Conservation (phyloP, 2,113 vertebrate genomes). For the Calcarius ornatus region DNA sequence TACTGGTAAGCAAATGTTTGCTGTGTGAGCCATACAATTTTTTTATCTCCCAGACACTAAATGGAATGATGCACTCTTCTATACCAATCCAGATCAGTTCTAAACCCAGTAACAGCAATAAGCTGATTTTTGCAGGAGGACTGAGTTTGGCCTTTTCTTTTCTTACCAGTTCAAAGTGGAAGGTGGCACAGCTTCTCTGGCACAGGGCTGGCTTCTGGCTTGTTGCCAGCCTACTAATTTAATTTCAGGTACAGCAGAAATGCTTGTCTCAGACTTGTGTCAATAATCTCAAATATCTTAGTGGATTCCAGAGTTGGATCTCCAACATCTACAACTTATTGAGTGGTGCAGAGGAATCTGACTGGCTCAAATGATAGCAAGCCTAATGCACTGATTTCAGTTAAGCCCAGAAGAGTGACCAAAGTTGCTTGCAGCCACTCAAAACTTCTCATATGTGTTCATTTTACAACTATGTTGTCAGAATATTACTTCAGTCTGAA, state of each 20-base stretch:
- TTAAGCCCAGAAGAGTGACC: not conserved
- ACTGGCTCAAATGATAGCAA: slow-evolving; percentile 18
- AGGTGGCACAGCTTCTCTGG: not conserved
- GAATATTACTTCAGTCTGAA: not conserved
- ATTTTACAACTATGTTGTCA: not conserved
- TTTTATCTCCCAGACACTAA: not conserved
- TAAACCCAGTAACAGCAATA: not conserved
- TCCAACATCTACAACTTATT: not conserved
- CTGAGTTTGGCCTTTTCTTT: not conserved
- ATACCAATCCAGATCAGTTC: not conserved
- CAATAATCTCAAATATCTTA: not conserved
- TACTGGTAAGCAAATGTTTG: not conserved
- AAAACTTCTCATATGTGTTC: not conserved
- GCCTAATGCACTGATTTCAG: not conserved
- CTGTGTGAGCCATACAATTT: not conserved
- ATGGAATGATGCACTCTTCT: not conserved
- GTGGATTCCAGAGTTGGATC: not conserved
- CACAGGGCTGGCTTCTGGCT: not conserved
- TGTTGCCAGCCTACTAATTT: not conserved
- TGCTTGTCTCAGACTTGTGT: not conserved
- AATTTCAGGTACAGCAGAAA: not conserved
- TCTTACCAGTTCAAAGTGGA: not conserved
- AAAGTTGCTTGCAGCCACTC: not conserved
- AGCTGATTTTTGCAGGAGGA: not conserved
- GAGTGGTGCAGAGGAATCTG: not conserved